These are phyloP conservation scores for Lithophane socia DNA, from an alignment of 2,888 invertebrate species.

Conservation along the genomic window DNA sequence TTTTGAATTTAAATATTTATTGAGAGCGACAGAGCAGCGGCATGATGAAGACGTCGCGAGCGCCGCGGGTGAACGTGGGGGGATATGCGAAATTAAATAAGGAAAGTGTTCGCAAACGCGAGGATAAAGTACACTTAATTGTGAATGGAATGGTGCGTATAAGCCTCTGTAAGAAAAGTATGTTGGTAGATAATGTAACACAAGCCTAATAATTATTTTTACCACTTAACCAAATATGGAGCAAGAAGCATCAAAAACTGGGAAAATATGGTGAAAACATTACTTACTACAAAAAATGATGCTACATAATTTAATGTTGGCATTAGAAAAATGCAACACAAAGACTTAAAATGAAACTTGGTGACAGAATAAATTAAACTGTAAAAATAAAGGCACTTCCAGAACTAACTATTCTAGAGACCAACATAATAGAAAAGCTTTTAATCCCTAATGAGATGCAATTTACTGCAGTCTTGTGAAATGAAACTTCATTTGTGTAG, in stretches of 20 bases:
- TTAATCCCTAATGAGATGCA: constrained; percentile 28
- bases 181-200: background rate
- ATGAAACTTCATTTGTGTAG: constrained; percentile 12
- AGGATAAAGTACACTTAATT: constrained; percentile 23
- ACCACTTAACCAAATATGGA: background rate
- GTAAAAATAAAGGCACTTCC: background rate
- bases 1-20: constrained; percentile 68
- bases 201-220: background rate
- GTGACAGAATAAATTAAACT: constrained; percentile 6
- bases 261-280: background rate
- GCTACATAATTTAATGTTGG: no score
- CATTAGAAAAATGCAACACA: background rate
- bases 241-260: background rate
- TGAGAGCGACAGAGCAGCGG: constrained; percentile 41
- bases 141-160: constrained; percentile 4
- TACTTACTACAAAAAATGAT: background rate
- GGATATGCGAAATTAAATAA: constrained; percentile 12
- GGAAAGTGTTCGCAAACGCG: constrained; percentile 22
- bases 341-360: background rate
- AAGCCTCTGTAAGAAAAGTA: background rate
- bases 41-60: constrained; percentile 36
- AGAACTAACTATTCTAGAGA: background rate
- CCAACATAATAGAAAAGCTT: constrained; percentile 26
- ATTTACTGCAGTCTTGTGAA: constrained; percentile 12
- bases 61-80: background rate